phyloP scores from a whole-genome alignment of 2,888 invertebrate species.

The Pollenia angustigena region DNA sequence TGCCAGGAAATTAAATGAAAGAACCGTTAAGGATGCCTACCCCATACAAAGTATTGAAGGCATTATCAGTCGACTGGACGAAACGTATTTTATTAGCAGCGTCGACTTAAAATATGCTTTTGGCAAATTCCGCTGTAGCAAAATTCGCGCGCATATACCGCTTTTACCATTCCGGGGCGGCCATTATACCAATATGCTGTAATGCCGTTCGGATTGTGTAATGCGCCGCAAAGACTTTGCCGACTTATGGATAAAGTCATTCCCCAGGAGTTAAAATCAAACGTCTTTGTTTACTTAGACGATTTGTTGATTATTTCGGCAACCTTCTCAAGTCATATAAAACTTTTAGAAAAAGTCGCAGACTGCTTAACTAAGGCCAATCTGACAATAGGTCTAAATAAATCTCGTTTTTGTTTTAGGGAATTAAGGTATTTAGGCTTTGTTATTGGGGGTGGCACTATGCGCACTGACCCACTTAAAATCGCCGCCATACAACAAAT shows the following conservation, averaged over 20 bases:
- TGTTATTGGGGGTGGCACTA: constrained; percentile 43
- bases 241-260: constrained; percentile 69
- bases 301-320: constrained; percentile 56
- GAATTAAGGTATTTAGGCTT: constrained; percentile 68
- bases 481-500: constrained; percentile 40
- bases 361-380: constrained; percentile 52
- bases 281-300: constrained; percentile 59
- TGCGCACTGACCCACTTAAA: constrained; percentile 61
- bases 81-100: constrained; percentile 52
- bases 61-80: constrained; percentile 43
- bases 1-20: constrained; percentile 75
- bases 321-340: constrained; percentile 52
- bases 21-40: constrained; percentile 54
- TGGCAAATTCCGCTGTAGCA: constrained; percentile 71
- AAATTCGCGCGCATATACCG: constrained; percentile 37
- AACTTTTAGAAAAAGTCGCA: constrained; percentile 43
- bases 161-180: constrained; percentile 41
- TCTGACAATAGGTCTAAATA: constrained; percentile 58
- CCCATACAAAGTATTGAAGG: constrained; percentile 43
- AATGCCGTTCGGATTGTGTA: constrained; percentile 66
- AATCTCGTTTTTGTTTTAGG: constrained; percentile 65
- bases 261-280: constrained; percentile 39
- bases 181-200: constrained; percentile 58
- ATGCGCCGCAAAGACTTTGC: constrained; percentile 69
- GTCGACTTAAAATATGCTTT: constrained; percentile 58